Base-by-base conservation (phyloP, 2,113 vertebrate genomes). In the Hippopotamus amphibius region DNA sequence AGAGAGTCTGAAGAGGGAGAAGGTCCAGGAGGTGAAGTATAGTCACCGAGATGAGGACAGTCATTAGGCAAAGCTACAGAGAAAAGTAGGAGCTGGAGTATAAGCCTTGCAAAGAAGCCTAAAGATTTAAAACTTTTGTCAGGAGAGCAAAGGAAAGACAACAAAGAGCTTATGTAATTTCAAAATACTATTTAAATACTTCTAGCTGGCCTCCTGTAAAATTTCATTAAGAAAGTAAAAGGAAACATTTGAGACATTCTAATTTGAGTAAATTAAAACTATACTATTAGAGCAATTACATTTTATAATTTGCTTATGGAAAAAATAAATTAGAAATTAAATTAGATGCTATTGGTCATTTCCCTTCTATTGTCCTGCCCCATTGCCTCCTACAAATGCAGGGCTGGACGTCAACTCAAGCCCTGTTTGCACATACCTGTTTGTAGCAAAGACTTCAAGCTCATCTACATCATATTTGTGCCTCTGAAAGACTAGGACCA, bases 281-380 rank as follows among this genome's bases (percentile, higher is more conserved):
- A 65, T 68, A 90, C 50, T 46, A 65, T 53, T 26, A 63, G 10
- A 82, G n/a, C 79, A 96, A 90, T 92, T 93, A 90, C 6, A 81
- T 96, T 94, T 92, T 92, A 66, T 80, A 92, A 74, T 92, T 93
- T 93, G 5, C 16, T 95, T 24, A 41, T 16, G 41, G 77, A 22
- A 89, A 89, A 96, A 95, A 95, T 72, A 92, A 77, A 83, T 69
- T 41, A 63, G 63, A 92, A 94, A 74, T 80, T 86, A 82, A 94
- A 76, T 84, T 81, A 88, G 90, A 80, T 68, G 28, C 43, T 72
- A 59, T 48, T 93, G 30, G 57, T 86, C 46, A 85, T 91, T 96
- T 97, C 69, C 76, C 86, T 79, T 76, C n/a, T 63, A 13, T 63
- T 57, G 68, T 66, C 50, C 41, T 92, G 68, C 48, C n/a, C 59